Conservation (phyloP, 2,113 vertebrate genomes). For the Astur gentilis region DNA sequence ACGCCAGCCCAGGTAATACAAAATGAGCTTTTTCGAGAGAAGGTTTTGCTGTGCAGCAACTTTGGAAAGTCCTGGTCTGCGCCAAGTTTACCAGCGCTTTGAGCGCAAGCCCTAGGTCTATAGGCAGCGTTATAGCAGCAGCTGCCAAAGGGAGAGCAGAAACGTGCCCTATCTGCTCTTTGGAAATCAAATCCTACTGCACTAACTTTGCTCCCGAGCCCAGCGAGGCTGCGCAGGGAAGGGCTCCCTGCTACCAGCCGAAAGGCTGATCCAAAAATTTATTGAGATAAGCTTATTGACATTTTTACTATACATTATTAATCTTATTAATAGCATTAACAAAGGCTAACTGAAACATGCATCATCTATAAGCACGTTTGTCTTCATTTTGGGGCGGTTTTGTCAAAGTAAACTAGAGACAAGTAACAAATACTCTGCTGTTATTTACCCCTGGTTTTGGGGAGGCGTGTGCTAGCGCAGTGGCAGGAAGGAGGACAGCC, state of each 20-base stretch:
- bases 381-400: slow-evolving; percentile 65
- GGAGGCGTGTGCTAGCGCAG: slow-evolving; percentile 2
- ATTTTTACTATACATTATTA: slow-evolving; percentile 71
- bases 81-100: neutral
- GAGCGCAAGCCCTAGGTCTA: neutral
- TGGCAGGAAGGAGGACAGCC: slow-evolving; percentile 49
- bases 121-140: neutral
- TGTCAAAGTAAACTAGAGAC: slow-evolving; percentile 67
- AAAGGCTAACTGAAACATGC: slow-evolving; percentile 74
- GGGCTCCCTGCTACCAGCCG: slow-evolving; percentile 34
- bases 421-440: slow-evolving; percentile 55
- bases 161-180: neutral
- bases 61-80: slow-evolving; percentile 1
- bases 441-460: slow-evolving; percentile 58
- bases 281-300: slow-evolving; percentile 71
- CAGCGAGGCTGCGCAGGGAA: slow-evolving; percentile 4
- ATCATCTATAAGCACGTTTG: slow-evolving; percentile 68
- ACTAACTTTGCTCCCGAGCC: slow-evolving; percentile 44
- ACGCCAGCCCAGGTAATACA: neutral
- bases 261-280: slow-evolving; percentile 66
- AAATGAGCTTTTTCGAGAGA: neutral
- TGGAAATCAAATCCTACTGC: slow-evolving; percentile 26
- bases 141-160: slow-evolving; percentile 4
- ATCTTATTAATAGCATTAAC: slow-evolving; percentile 74
- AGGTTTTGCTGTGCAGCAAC: slow-evolving; percentile 3